These are phyloP conservation scores for Cephus rjabovi DNA, from an alignment of 2,888 invertebrate genomes.

Conservation along the genomic window DNA sequence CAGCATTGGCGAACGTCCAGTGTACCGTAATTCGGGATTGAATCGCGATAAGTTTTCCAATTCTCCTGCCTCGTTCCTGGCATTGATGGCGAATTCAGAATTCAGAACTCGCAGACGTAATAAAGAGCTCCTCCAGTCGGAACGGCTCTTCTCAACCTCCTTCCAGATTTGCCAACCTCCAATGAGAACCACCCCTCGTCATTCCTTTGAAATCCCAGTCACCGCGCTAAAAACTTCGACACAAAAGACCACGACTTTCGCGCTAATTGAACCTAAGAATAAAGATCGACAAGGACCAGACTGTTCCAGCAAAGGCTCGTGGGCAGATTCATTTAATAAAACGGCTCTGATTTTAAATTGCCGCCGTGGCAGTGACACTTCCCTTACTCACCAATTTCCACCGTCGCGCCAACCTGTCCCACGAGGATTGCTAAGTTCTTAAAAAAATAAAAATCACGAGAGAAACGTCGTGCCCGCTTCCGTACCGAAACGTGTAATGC, in stretches of 20 bases:
- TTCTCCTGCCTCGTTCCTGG: neutral
- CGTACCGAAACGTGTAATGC: neutral
- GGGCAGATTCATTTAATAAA: neutral
- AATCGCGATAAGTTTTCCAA: constrained; percentile 1
- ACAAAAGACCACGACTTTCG: neutral
- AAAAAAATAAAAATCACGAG: neutral
- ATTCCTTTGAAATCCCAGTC: neutral
- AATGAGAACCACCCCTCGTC: neutral
- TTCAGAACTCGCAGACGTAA: neutral
- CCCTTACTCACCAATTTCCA: neutral
- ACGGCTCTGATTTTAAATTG: neutral
- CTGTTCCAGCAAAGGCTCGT: neutral
- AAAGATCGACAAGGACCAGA: neutral
- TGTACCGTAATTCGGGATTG: neutral
- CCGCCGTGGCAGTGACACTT: neutral
- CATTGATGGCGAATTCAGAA: neutral
- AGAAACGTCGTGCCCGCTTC: neutral
- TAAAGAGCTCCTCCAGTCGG: neutral
- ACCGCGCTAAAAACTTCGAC: neutral
- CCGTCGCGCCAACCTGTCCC: neutral
- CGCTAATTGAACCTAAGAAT: neutral
- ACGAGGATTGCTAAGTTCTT: neutral
- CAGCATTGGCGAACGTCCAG: neutral
- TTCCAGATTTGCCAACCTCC: neutral
- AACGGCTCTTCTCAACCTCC: neutral